Conservation (phyloP, 2,797 vertebrate genomes). For the Fratercula arctica region DNA sequence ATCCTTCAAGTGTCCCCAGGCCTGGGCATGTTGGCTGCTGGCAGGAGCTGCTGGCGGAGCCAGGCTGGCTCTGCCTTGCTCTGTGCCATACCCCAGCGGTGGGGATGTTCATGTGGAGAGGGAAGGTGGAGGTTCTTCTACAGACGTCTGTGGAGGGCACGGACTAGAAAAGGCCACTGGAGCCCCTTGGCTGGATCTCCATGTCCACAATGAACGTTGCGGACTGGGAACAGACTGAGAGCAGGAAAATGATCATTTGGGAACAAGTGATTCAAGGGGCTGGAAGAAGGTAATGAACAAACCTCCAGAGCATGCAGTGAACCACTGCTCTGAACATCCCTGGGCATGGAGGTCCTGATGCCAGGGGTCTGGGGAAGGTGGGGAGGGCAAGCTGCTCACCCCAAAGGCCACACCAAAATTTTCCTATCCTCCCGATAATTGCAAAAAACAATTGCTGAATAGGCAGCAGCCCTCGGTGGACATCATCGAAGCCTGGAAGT, state of each 20-base stretch:
- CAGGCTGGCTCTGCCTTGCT: background rate
- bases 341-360: background rate
- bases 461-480: background rate
- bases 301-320: background rate
- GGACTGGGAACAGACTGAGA: background rate
- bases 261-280: background rate
- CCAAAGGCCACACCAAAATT: background rate
- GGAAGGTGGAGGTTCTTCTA: background rate
- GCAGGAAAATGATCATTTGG: background rate
- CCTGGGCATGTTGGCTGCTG: accelerated
- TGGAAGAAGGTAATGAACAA: background rate
- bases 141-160: background rate
- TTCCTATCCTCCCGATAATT: background rate
- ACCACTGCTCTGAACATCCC: background rate
- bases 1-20: background rate
- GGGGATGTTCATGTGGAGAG: background rate
- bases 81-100: accelerated
- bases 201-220: background rate
- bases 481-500: background rate
- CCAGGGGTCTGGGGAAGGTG: background rate
- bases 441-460: background rate
- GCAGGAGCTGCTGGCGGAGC: background rate
- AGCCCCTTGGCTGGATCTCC: background rate
- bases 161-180: background rate
- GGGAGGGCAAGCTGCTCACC: background rate